A percentile compares a stretch with the other conserved stretches of the same genome.
Evolutionary conservation across 2,888 invertebrate genomes (phyloP).

Genomic region (Alcis repandata): DNA sequence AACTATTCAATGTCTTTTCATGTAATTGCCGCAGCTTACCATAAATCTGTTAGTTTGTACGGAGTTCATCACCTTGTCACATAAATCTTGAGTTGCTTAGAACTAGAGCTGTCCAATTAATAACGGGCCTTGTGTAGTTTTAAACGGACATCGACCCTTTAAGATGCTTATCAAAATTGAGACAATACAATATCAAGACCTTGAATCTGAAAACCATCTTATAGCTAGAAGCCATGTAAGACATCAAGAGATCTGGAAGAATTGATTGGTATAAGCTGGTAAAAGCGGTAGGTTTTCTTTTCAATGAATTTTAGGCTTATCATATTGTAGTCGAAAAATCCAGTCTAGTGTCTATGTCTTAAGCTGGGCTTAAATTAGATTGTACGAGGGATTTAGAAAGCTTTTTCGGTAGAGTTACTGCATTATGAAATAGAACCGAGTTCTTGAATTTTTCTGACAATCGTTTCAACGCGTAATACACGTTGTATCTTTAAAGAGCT

Average conservation of each 20-base stretch:
- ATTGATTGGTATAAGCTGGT: constrained; percentile 10
- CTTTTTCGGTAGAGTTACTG: not conserved
- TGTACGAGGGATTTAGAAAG: not conserved
- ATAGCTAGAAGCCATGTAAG: not conserved
- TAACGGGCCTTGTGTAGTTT: constrained; percentile 4
- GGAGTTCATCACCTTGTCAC: constrained; percentile 25
- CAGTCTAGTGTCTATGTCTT: not conserved
- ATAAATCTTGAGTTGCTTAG: constrained; percentile 19
- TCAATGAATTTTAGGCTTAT: constrained; percentile 4
- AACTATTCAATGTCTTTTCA: not conserved
- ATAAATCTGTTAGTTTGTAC: constrained; percentile 11
- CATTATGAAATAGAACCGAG: not conserved
- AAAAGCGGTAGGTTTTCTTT: not conserved
- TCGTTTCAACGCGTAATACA: not conserved
- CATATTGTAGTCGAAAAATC: not conserved
- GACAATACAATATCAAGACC: constrained; percentile 13
- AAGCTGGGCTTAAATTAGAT: constrained; percentile 11
- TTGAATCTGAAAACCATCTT: constrained; percentile 7
- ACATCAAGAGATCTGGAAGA: constrained; percentile 24
- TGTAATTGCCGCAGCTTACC: not conserved
- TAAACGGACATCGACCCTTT: constrained; percentile 12
- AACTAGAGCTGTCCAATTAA: constrained; percentile 2
- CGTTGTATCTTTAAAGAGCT: too few species aligned
- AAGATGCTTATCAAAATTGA: not conserved
- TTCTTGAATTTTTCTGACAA: not conserved